A percentile compares a stretch with the other conserved stretches of the same genome.
These are phyloP conservation scores for Sebastolobus altivelis DNA, from an alignment of 2,797 vertebrate species.

Conservation along the genomic window DNA sequence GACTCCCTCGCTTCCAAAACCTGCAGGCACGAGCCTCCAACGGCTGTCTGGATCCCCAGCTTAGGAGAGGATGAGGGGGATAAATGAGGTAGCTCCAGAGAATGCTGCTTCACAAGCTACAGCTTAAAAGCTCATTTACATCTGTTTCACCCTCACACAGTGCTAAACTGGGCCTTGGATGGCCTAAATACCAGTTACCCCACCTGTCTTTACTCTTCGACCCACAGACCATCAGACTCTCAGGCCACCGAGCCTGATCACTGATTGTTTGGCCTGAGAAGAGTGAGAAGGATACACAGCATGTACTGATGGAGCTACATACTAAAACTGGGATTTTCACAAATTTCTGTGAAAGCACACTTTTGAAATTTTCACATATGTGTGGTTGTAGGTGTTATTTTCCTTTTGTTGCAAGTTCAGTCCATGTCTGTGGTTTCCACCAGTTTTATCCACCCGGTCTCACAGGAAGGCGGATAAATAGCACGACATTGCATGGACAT, in stretches of 20 bases:
- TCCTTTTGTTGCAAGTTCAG: not conserved
- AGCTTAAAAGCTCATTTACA: slow-evolving; percentile 82
- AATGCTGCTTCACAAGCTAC: slow-evolving; percentile 66
- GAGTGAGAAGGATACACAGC: slow-evolving; percentile 18
- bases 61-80: slow-evolving; percentile 77
- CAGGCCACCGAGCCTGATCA: slow-evolving; percentile 34
- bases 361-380: not conserved
- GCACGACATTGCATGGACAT: no score
- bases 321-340: not conserved
- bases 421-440: no score
- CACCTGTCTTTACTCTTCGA: slow-evolving; percentile 69
- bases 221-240: slow-evolving; percentile 19
- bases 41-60: slow-evolving; percentile 69
- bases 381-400: not conserved
- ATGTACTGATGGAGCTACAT: not conserved
- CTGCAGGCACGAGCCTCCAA: slow-evolving; percentile 55
- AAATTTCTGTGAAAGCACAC: not conserved
- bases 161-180: slow-evolving; percentile 61
- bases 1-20: slow-evolving; percentile 55
- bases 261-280: slow-evolving; percentile 4
- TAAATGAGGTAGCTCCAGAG: slow-evolving; percentile 74
- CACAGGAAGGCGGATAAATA: no score
- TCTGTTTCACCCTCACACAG: slow-evolving; percentile 66
- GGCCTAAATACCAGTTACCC: slow-evolving; percentile 65
- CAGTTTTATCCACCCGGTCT: accelerated